Base-by-base conservation (phyloP, 2,888 invertebrate species). In the Ophioninae sp. region DNA sequence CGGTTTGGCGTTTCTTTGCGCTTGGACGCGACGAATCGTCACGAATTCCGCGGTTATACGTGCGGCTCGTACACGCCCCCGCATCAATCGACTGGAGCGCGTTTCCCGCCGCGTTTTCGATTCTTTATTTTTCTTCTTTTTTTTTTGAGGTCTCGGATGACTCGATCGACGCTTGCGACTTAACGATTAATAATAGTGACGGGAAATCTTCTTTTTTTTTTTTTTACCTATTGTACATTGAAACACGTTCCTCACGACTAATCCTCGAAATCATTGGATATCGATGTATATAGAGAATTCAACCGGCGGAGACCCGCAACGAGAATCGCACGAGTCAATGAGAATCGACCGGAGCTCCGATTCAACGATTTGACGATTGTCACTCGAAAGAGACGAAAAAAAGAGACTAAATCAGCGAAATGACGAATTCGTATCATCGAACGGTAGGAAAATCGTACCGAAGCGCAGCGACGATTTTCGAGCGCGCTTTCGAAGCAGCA, bases 201-300 rank as follows among this genome's bases (percentile, higher is more conserved):
- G 6, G 13, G 6, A 6, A 10, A 17, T 17, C 17, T 13, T 17
- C 13, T 6, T 6, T 51, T 5, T 17, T 5, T 13, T 17, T 51
- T 6, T 6, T 51, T 5, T 6, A 13, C 13, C 17, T 6, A 51
- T 51, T 10, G 51, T 10, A 13, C 6, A 17, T 51, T 51, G 6
- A 51, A 51, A 51, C 17, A 17, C 51, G 51, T 51, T 51, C 17
- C 17, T 17, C 17, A 13, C 51, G 51, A 51, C 51, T 17, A 17
- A 51, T 51, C 17, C 51, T 17, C 13, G 17, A 13, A 51, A 51
- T 51, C 17, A 51, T 51, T 17, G 51, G 17, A 17, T 51, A 51
- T 51, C 51, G 51, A 51, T 51, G 17, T 44, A 41, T 44, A 68
- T 22, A 44, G 23, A 68, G n/a, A 39, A 65, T 44, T 41, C 44